Conservation (phyloP, 2,888 invertebrate species). For the Lasius fuliginosus region DNA sequence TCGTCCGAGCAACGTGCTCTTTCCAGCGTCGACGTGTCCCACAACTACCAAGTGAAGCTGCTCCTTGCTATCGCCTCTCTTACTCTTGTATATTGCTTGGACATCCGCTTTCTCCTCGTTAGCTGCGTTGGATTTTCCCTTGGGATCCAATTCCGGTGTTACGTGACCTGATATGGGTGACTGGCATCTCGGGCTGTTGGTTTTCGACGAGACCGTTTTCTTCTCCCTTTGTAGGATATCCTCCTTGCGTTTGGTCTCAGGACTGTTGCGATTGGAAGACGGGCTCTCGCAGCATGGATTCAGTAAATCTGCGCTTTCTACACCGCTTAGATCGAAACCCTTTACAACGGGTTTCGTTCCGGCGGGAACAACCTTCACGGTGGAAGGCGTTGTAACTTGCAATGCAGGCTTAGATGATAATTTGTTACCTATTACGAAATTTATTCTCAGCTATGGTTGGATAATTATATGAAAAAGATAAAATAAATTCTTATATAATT, state of each 20-base stretch:
- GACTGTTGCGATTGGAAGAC: slow-evolving; percentile 79
- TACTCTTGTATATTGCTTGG: slow-evolving; percentile 90
- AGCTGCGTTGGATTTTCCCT: slow-evolving; percentile 82
- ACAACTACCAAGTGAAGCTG: slow-evolving; percentile 97
- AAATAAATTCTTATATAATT: not conserved
- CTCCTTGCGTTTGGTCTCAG: slow-evolving; percentile 79
- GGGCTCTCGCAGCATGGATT: slow-evolving; percentile 82
- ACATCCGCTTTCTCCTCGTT: slow-evolving; percentile 89
- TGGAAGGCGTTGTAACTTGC: slow-evolving; percentile 75
- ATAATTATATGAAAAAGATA: not conserved
- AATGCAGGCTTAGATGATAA: slow-evolving; percentile 72
- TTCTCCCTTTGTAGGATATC: slow-evolving; percentile 84
- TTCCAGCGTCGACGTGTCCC: slow-evolving; percentile 99
- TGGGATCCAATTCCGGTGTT: slow-evolving; percentile 77
- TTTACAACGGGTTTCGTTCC: slow-evolving; percentile 78
- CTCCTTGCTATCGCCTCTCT: slow-evolving; percentile 93
- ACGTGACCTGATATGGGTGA: slow-evolving; percentile 89
- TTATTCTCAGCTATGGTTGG: slow-evolving; percentile 60
- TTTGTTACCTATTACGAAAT: slow-evolving; percentile 89
- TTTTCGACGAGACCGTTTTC: slow-evolving; percentile 77
- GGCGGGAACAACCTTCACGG: slow-evolving; percentile 82
- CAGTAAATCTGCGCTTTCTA: slow-evolving; percentile 77
- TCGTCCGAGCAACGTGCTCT: slow-evolving; percentile 99
- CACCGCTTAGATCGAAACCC: slow-evolving; percentile 80
- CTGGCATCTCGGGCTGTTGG: slow-evolving; percentile 89